These are phyloP conservation scores for Orchesella flavescens DNA, from an alignment of 2,888 invertebrate species.

Conservation along the genomic window DNA sequence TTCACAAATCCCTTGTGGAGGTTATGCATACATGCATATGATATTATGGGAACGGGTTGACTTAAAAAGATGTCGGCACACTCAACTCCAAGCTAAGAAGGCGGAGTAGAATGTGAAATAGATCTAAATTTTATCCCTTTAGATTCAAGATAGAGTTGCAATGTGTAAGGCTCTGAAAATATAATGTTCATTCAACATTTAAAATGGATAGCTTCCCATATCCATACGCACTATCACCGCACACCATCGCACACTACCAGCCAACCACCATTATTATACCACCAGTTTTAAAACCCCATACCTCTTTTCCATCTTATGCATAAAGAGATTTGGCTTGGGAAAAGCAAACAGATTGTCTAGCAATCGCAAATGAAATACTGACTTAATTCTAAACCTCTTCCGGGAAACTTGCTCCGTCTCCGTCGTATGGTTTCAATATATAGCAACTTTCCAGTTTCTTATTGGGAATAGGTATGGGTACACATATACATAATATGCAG, in stretches of 20 bases:
- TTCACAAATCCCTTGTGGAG: conserved; percentile 13
- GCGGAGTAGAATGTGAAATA: conserved; percentile 25
- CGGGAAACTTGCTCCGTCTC: conserved; percentile 39
- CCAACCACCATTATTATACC: background rate
- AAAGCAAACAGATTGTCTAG: conserved; percentile 59
- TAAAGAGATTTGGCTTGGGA: conserved; percentile 48
- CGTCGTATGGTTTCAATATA: background rate
- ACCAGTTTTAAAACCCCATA: background rate
- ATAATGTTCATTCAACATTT: conserved; percentile 11
- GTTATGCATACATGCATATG: conserved; percentile 37
- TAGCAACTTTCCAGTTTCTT: background rate
- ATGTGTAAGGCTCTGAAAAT: background rate
- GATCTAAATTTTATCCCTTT: conserved; percentile 39
- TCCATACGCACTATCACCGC: background rate
- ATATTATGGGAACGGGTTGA: conserved; percentile 45
- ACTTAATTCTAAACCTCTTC: conserved; percentile 54
- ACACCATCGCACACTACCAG: no score
- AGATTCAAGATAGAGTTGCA: conserved; percentile 20
- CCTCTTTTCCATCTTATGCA: conserved; percentile 39
- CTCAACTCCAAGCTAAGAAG: background rate
- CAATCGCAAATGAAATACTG: conserved; percentile 55
- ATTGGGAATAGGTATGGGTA: no score
- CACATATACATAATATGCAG: no score
- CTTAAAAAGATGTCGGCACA: conserved; percentile 13
- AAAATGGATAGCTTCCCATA: background rate